Evolutionary conservation across 2,113 vertebrate genomes (phyloP).

Genomic region (Pseudolaguvia tuberculata): DNA sequence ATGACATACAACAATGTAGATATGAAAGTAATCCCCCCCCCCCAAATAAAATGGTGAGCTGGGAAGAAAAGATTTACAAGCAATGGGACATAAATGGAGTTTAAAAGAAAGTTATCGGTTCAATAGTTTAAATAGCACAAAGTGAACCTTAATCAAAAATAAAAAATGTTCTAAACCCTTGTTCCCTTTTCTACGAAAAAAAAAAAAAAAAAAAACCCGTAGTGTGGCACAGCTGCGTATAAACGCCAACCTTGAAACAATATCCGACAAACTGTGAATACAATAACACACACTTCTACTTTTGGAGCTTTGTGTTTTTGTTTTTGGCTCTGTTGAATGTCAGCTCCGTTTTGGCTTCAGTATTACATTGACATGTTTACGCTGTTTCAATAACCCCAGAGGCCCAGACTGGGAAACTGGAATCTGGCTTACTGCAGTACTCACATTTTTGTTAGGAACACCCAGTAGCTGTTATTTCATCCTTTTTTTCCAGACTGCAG

Average conservation of each 20-base stretch:
- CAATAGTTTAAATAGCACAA: too few relatives aligned
- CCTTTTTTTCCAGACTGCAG: conserved; percentile 7
- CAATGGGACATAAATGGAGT: not conserved
- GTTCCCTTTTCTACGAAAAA: not conserved
- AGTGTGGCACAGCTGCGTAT: not conserved
- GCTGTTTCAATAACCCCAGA: conserved; percentile 3
- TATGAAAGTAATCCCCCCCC: too few relatives aligned
- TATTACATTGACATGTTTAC: not conserved
- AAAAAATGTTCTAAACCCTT: conserved; percentile 13
- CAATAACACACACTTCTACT: not conserved
- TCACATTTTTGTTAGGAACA: conserved; percentile 61
- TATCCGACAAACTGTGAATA: not conserved
- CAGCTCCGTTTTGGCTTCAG: not conserved
- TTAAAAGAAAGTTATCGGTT: too few relatives aligned
- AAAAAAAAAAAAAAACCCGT: not conserved
- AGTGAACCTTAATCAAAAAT: not conserved
- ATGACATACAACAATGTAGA: too few relatives aligned
- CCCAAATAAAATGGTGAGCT: too few relatives aligned
- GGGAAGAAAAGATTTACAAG: too few relatives aligned
- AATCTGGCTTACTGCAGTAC: not conserved
- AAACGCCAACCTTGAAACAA: not conserved
- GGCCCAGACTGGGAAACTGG: conserved; percentile 44
- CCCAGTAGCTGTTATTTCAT: conserved; percentile 42
- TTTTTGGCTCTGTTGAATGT: not conserved
- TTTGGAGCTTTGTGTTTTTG: not conserved